Percentiles rank a stretch among this genome's conserved stretches.
Evolutionary conservation across 64 coral and sea anemone genomes (phyloP).

Genomic region (Porites lutea): DNA sequence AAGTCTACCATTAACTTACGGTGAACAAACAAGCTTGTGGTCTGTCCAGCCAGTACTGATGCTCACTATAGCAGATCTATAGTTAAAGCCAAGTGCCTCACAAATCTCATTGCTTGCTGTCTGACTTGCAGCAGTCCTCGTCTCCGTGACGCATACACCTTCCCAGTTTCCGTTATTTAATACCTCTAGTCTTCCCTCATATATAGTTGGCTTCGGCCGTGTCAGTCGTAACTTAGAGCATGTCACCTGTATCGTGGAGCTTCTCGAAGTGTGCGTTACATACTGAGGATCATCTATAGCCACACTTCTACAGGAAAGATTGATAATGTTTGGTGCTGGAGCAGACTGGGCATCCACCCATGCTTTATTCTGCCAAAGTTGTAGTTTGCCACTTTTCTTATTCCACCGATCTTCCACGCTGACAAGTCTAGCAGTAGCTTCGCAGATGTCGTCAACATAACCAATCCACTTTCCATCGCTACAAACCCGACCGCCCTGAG

Average conservation of each 20-base stretch:
- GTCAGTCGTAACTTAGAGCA: slow-evolving; percentile 33
- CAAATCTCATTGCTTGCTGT: background rate
- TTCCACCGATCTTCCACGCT: slow-evolving; percentile 16
- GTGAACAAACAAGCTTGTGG: background rate
- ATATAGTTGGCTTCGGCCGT: background rate
- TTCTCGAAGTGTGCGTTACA: background rate
- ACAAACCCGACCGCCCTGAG: slow-evolving; percentile 36
- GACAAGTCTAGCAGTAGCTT: background rate
- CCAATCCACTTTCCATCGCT: slow-evolving; percentile 52
- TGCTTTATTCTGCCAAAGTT: slow-evolving; percentile 5
- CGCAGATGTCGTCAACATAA: slow-evolving; percentile 32
- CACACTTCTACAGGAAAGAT: slow-evolving; percentile 11
- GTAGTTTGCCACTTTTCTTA: background rate
- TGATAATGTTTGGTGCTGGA: background rate
- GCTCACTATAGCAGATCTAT: background rate
- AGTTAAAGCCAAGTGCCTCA: background rate
- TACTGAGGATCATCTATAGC: background rate
- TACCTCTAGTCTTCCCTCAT: slow-evolving; percentile 52
- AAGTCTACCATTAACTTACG: background rate
- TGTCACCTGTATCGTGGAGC: background rate
- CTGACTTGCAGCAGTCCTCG: too few relatives aligned
- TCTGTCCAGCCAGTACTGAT: background rate
- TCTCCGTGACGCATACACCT: slow-evolving; percentile 3
- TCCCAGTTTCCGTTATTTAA: slow-evolving; percentile 11
- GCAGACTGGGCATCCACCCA: background rate